Conservation (phyloP, 2,113 vertebrate genomes). For the Nipponia nippon region DNA sequence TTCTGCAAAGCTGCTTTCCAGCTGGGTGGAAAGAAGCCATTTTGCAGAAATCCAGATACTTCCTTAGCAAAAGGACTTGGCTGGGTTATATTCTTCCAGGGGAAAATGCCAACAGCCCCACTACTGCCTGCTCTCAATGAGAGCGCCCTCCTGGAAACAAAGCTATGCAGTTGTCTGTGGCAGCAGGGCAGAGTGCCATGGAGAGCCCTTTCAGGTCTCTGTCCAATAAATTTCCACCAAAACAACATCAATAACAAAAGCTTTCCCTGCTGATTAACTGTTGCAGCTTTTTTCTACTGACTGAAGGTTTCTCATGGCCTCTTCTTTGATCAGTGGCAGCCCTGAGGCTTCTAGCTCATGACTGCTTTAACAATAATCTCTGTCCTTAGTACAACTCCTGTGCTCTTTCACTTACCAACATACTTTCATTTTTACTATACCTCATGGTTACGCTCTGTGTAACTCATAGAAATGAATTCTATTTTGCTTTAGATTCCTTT, state of each 20-base stretch:
- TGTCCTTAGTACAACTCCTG: background rate
- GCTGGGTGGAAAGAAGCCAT: background rate
- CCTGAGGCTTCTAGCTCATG: background rate
- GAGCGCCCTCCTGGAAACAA: background rate
- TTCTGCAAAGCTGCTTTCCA: background rate
- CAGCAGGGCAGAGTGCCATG: background rate
- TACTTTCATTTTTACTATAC: background rate
- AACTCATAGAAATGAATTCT: background rate
- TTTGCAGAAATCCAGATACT: background rate
- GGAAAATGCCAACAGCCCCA: background rate
- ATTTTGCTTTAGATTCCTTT: background rate
- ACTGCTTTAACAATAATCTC: background rate
- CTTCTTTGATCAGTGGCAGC: background rate
- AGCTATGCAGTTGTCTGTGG: background rate
- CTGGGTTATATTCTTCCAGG: background rate
- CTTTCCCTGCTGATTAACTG: background rate
- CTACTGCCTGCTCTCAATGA: background rate
- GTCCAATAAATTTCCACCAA: background rate
- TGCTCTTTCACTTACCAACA: background rate
- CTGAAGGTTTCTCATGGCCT: background rate
- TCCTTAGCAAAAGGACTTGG: background rate
- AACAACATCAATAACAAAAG: background rate
- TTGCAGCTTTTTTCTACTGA: background rate
- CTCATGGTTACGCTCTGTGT: background rate
- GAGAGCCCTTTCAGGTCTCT: background rate